These are phyloP conservation scores for Oryzias celebensis DNA, from an alignment of 2,113 vertebrate species.

Conservation along the genomic window DNA sequence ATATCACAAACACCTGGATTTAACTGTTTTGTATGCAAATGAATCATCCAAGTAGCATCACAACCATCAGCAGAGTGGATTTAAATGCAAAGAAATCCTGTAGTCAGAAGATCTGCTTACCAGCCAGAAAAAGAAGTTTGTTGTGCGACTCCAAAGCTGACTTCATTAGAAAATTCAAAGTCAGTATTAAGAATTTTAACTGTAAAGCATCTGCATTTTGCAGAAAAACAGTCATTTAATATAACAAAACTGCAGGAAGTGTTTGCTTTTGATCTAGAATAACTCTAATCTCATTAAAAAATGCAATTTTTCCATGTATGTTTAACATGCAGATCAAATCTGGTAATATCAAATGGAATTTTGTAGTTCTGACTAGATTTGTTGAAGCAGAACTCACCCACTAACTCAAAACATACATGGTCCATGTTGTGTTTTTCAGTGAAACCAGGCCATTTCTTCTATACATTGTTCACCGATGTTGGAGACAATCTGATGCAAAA, in stretches of 20 bases:
- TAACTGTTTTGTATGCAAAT: too few species aligned
- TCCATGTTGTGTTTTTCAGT: conserved; percentile 79
- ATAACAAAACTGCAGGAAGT: not conserved
- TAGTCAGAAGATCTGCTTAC: conserved; percentile 38
- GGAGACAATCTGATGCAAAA: conserved; percentile 64
- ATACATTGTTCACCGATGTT: conserved; percentile 61
- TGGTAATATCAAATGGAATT: too few species aligned
- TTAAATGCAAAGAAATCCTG: too few species aligned
- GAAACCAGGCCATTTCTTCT: conserved; percentile 81
- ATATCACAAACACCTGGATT: too few species aligned
- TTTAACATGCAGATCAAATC: too few species aligned
- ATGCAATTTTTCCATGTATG: too few species aligned
- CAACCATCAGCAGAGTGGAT: too few species aligned
- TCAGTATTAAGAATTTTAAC: not conserved
- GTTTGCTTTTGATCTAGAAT: too few species aligned
- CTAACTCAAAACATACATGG: conserved; percentile 82
- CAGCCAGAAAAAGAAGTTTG: conserved; percentile 73
- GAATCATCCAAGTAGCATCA: too few species aligned
- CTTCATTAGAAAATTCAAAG: conserved; percentile 64
- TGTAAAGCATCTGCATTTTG: too few species aligned
- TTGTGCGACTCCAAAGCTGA: conserved; percentile 61
- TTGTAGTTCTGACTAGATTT: not conserved
- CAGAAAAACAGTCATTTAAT: too few species aligned
- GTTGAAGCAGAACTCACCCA: conserved; percentile 64
- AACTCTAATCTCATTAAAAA: too few species aligned